A percentile compares a stretch with the other conserved stretches of the same genome.
These are phyloP conservation scores for Bombyx huttoni DNA, from an alignment of 2,888 invertebrate species.

Conservation along the genomic window DNA sequence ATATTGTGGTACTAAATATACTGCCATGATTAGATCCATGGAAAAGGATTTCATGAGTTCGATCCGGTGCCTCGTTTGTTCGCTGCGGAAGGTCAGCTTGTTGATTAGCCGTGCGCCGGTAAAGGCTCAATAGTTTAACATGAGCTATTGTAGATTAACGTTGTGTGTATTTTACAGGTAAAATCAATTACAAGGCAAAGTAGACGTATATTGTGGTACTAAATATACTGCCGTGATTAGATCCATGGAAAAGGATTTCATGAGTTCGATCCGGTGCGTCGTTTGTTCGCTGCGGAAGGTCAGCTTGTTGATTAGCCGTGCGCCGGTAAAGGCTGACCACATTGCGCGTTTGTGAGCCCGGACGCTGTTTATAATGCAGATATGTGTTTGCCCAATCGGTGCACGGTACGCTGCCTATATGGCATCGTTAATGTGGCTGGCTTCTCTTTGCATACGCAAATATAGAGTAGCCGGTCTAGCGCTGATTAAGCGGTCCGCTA, in stretches of 20 bases:
- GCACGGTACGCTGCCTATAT: slow-evolving; percentile 71
- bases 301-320: slow-evolving; percentile 69
- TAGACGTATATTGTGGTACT: neutral
- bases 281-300: slow-evolving; percentile 64
- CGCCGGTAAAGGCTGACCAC: slow-evolving; percentile 68
- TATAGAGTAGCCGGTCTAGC: slow-evolving; percentile 65
- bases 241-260: neutral
- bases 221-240: neutral
- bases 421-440: slow-evolving; percentile 71
- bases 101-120: slow-evolving; percentile 68
- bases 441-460: slow-evolving; percentile 74
- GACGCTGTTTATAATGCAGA: slow-evolving; percentile 73
- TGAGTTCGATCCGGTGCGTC: slow-evolving; percentile 25
- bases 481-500: slow-evolving; percentile 68
- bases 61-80: slow-evolving; percentile 43
- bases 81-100: slow-evolving; percentile 64
- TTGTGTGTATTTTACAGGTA: neutral
- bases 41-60: slow-evolving; percentile 8
- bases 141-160: slow-evolving; percentile 4
- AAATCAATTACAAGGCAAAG: neutral
- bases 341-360: slow-evolving; percentile 68
- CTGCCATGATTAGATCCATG: neutral
- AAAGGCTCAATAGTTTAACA: slow-evolving; percentile 44
- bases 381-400: slow-evolving; percentile 73
- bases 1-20: neutral